phyloP scores from a whole-genome alignment of 2,888 invertebrate genomes.

The Cheilosia urbana region DNA sequence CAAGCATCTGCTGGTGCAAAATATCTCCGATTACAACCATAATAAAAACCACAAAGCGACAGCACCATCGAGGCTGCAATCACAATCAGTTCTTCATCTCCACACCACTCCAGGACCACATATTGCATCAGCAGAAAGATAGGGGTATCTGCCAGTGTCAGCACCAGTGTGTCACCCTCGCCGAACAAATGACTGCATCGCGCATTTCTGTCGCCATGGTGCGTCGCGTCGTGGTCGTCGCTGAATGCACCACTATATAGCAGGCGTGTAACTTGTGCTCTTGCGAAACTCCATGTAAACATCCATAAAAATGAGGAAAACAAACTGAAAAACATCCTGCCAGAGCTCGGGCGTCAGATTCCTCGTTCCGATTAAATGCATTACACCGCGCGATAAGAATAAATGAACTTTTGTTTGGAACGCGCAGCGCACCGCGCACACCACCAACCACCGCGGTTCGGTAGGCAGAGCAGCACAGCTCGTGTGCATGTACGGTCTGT shows the following conservation, averaged over 20 bases:
- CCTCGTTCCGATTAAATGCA: conserved; percentile 70
- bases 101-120: conserved; percentile 16
- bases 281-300: conserved; percentile 74
- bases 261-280: conserved; percentile 66
- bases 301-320: conserved; percentile 58
- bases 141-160: conserved; percentile 42
- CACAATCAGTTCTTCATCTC: conserved; percentile 26
- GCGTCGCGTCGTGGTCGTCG: conserved; percentile 1
- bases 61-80: conserved; percentile 11
- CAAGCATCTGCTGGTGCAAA: conserved; percentile 57
- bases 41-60: conserved; percentile 42
- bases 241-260: conserved; percentile 32
- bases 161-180: conserved; percentile 48
- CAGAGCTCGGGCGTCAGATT: conserved; percentile 62
- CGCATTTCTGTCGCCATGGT: conserved; percentile 45
- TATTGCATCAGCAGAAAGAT: conserved; percentile 47
- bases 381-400: conserved; percentile 72
- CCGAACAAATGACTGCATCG: conserved; percentile 39
- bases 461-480: background rate
- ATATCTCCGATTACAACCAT: conserved; percentile 67
- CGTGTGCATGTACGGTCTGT: background rate
- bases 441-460: background rate
- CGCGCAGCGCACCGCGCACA: conserved; percentile 2
- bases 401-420: conserved; percentile 63
- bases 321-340: conserved; percentile 34